These are phyloP conservation scores for Caerostris darwini DNA, from an alignment of 1,140 invertebrate species.

Conservation along the genomic window DNA sequence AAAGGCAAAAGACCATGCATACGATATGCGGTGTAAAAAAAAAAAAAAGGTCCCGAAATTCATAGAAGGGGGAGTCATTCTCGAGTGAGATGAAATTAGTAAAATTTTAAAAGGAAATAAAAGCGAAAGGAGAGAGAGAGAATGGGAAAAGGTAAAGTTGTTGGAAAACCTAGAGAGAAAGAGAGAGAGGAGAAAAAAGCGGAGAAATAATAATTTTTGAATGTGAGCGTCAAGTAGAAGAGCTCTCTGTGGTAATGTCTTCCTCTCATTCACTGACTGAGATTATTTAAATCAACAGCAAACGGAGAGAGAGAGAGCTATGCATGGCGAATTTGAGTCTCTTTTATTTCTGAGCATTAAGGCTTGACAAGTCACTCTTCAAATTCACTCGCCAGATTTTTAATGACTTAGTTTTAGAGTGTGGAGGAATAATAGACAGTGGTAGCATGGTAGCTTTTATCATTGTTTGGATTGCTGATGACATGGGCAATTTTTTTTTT, in stretches of 20 bases:
- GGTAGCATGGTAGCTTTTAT: conserved; percentile 1
- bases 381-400: conserved; percentile 52
- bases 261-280: neutral
- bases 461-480: conserved; percentile 47
- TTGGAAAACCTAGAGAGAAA: neutral
- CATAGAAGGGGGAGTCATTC: neutral
- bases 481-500: conserved; percentile 39
- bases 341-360: conserved; percentile 61
- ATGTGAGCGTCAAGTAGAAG: conserved; percentile 52
- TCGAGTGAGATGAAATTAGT: conserved; percentile 53
- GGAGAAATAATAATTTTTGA: conserved; percentile 58
- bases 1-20: neutral
- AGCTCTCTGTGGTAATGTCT: conserved; percentile 23
- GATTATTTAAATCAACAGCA: conserved; percentile 65
- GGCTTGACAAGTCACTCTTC: conserved; percentile 45
- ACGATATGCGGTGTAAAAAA: conserved; percentile 17
- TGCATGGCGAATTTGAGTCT: conserved; percentile 43
- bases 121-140: conserved; percentile 4
- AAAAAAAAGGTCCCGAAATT: neutral
- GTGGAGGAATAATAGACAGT: conserved; percentile 17
- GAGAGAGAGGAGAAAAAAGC: neutral
- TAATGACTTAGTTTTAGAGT: conserved; percentile 55
- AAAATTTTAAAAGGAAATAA: conserved; percentile 56
- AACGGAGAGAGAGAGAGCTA: neutral
- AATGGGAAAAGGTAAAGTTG: conserved; percentile 38